phyloP scores from a whole-genome alignment of 2,888 invertebrate genomes.

The Dromius quadrimaculatus region DNA sequence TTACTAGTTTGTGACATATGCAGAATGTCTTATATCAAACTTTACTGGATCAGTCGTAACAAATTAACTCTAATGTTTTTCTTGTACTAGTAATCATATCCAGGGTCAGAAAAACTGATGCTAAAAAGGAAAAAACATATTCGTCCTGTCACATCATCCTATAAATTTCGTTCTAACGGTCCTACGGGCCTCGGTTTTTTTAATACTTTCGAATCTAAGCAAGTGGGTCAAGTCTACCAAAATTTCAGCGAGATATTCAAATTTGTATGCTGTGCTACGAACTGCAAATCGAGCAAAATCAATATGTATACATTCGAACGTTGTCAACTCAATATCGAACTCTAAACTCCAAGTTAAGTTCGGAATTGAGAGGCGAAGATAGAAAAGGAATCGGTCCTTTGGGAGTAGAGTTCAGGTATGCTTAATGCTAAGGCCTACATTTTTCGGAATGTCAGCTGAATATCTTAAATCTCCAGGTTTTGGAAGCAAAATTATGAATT shows the following conservation, averaged over 20 bases:
- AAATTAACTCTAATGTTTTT: constrained; percentile 15
- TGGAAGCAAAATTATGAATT: too few relatives aligned
- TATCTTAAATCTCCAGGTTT: constrained; percentile 16
- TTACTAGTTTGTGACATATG: too few relatives aligned
- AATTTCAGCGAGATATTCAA: constrained; percentile 13
- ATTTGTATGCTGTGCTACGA: constrained; percentile 12
- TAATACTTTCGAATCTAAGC: constrained; percentile 26
- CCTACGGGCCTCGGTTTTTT: constrained; percentile 24
- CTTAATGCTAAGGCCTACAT: not conserved
- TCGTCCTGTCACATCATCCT: constrained; percentile 31
- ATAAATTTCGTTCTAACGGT: constrained; percentile 38
- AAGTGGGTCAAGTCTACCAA: constrained; percentile 35
- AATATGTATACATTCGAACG: constrained; percentile 48
- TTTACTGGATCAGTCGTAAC: too few relatives aligned
- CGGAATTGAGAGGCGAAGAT: not conserved
- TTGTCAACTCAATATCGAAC: constrained; percentile 47
- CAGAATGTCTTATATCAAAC: too few relatives aligned
- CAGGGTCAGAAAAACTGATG: constrained; percentile 16
- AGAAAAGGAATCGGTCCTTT: not conserved
- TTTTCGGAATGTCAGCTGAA: constrained; percentile 12
- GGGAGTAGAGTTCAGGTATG: not conserved
- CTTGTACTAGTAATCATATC: constrained; percentile 11
- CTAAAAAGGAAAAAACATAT: constrained; percentile 3
- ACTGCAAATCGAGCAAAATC: constrained; percentile 29
- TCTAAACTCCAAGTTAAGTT: constrained; percentile 40